These are phyloP conservation scores for Watsonalla cultraria DNA, from an alignment of 2,888 invertebrate genomes.

Conservation along the genomic window DNA sequence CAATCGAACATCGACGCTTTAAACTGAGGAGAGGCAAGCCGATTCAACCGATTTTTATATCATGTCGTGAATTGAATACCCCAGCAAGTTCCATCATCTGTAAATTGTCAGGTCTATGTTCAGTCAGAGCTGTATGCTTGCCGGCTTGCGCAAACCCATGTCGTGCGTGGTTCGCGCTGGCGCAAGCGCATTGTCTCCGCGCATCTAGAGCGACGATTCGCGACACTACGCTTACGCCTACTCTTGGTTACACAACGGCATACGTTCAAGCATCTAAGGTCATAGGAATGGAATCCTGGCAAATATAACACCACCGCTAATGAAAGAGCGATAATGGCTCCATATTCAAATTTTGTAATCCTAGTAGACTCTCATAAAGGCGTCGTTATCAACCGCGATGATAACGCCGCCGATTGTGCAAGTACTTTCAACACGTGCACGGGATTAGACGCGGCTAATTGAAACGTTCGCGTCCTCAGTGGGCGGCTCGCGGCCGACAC, in stretches of 20 bases:
- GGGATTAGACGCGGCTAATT: conserved; percentile 44
- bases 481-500: conserved; percentile 44
- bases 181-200: conserved; percentile 51
- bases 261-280: conserved; percentile 24
- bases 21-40: no score
- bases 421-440: conserved; percentile 32
- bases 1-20: conserved; percentile 27
- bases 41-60: no score
- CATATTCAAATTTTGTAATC: conserved; percentile 36
- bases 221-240: conserved; percentile 41
- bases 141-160: conserved; percentile 35
- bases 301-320: conserved; percentile 15
- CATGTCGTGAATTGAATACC: conserved; percentile 4
- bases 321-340: conserved; percentile 18
- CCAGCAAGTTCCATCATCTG: conserved; percentile 24
- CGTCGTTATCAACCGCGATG: conserved; percentile 30
- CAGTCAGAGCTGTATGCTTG: conserved; percentile 16
- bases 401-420: conserved; percentile 36
- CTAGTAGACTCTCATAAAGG: conserved; percentile 34
- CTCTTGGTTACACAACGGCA: conserved; percentile 35
- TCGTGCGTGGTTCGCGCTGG: conserved; percentile 25
- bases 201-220: conserved; percentile 57
- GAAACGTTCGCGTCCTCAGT: conserved; percentile 50
- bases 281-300: conserved; percentile 23
- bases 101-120: neutral